Percentiles rank a stretch among this genome's conserved stretches.
phyloP scores from a whole-genome alignment of 2,113 vertebrate genomes.

The Ginglymostoma cirratum region DNA sequence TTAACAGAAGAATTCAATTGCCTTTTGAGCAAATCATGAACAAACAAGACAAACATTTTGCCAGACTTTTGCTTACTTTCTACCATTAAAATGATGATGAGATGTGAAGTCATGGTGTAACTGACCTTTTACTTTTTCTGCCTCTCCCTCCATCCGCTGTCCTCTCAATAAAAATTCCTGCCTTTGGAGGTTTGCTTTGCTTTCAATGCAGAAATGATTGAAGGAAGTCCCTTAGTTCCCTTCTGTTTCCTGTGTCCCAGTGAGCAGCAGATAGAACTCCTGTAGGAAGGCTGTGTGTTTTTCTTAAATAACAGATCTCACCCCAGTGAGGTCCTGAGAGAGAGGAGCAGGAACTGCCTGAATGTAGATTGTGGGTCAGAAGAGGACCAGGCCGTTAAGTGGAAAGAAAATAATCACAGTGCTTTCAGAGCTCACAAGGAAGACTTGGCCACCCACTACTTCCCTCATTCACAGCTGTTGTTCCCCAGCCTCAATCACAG shows the following conservation, averaged over 20 bases:
- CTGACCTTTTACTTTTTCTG: not conserved
- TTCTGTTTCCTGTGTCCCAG: not conserved
- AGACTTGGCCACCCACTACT: not conserved
- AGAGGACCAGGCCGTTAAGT: not conserved
- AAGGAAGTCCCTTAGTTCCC: not conserved
- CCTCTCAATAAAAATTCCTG: not conserved
- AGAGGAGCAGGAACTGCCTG: not conserved
- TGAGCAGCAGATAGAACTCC: not conserved
- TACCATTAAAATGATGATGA: not conserved
- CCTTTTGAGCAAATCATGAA: not conserved
- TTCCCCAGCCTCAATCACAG: not conserved
- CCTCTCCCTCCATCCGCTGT: not conserved
- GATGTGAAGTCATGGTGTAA: not conserved
- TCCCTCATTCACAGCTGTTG: not conserved
- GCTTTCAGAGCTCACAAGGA: not conserved
- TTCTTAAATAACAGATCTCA: not conserved
- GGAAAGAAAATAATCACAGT: not conserved
- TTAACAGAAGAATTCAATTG: constrained; percentile 17
- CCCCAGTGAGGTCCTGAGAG: not conserved
- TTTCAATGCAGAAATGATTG: not conserved
- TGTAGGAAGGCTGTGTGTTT: not conserved
- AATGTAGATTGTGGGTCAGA: not conserved
- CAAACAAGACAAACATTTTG: not conserved
- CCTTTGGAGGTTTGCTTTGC: not conserved
- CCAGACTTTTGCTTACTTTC: not conserved